phyloP scores from a whole-genome alignment of 2,797 vertebrate genomes.

The Fundulus diaphanus region DNA sequence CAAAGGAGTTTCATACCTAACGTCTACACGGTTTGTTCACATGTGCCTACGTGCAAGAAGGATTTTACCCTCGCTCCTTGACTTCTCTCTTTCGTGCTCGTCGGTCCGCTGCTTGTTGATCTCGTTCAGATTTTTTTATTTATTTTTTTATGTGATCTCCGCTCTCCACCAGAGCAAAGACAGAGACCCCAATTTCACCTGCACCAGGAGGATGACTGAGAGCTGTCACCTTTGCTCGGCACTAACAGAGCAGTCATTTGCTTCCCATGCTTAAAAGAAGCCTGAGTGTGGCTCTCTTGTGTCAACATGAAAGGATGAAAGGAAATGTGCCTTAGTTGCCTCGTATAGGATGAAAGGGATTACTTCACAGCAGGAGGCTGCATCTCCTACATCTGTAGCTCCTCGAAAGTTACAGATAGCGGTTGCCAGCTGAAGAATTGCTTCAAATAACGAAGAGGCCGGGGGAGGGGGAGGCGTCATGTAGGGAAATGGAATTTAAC shows the following conservation, averaged over 20 bases:
- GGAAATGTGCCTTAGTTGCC: conserved; percentile 50
- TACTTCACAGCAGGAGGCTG: conserved; percentile 43
- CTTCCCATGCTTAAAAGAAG: conserved; percentile 34
- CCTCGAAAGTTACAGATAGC: conserved; percentile 13
- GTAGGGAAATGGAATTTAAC: conserved; percentile 3
- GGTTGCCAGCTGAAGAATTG: conserved; percentile 10
- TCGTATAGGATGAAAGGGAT: conserved; percentile 57
- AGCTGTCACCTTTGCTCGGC: conserved; percentile 61
- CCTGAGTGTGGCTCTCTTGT: conserved; percentile 39
- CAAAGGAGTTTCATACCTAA: conserved; percentile 22
- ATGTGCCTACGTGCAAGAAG: conserved; percentile 9
- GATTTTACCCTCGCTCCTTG: conserved; percentile 22
- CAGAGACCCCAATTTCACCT: conserved; percentile 67
- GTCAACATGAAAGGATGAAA: conserved; percentile 50
- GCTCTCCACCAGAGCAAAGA: conserved; percentile 29
- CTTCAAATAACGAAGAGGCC: conserved; percentile 5
- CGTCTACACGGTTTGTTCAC: conserved; percentile 27
- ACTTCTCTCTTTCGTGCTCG: conserved; percentile 25
- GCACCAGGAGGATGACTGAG: conserved; percentile 48
- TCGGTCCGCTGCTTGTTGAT: conserved; percentile 27
- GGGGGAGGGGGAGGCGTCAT: conserved; percentile 15
- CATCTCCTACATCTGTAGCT: conserved; percentile 33
- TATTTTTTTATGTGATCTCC: conserved; percentile 34
- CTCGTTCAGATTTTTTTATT: conserved; percentile 44
- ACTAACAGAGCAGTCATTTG: conserved; percentile 41